Percentiles rank a stretch among this genome's conserved stretches.
phyloP scores from a whole-genome alignment of 2,888 invertebrate species.

The Epirrita christyi region DNA sequence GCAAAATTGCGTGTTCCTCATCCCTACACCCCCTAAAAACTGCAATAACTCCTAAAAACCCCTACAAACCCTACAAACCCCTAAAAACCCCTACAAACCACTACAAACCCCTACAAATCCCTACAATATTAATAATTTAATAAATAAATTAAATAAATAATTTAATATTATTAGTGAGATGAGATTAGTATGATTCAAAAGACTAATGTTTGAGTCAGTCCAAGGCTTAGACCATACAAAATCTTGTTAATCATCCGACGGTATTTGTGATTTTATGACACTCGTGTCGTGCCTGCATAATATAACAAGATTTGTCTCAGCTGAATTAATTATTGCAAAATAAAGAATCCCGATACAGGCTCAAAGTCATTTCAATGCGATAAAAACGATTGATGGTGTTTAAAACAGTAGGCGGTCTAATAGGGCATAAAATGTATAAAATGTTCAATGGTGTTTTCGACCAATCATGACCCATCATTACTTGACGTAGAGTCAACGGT shows the following conservation, averaged over 20 bases:
- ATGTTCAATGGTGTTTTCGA: not conserved
- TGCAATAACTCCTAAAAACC: no score
- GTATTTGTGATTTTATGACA: conserved; percentile 67
- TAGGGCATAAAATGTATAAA: not conserved
- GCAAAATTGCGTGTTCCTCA: no score
- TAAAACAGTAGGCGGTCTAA: conserved; percentile 26
- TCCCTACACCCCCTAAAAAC: no score
- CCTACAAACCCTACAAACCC: no score
- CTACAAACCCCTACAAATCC: no score
- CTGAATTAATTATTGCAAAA: conserved; percentile 37
- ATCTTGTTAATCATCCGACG: conserved; percentile 57
- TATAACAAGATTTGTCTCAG: conserved; percentile 26
- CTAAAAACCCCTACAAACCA: no score
- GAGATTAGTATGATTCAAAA: no score
- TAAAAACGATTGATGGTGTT: conserved; percentile 22
- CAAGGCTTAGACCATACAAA: conserved; percentile 36
- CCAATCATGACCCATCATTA: not conserved
- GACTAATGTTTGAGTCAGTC: not conserved
- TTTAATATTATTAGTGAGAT: no score
- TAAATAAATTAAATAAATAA: no score
- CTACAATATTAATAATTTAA: no score
- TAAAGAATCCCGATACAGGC: conserved; percentile 34
- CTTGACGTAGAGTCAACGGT: conserved; percentile 7
- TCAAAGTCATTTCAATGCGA: conserved; percentile 9
- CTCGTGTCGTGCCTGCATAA: conserved; percentile 48